Conservation (phyloP, 2,113 vertebrate species). For the Phasianus colchicus region DNA sequence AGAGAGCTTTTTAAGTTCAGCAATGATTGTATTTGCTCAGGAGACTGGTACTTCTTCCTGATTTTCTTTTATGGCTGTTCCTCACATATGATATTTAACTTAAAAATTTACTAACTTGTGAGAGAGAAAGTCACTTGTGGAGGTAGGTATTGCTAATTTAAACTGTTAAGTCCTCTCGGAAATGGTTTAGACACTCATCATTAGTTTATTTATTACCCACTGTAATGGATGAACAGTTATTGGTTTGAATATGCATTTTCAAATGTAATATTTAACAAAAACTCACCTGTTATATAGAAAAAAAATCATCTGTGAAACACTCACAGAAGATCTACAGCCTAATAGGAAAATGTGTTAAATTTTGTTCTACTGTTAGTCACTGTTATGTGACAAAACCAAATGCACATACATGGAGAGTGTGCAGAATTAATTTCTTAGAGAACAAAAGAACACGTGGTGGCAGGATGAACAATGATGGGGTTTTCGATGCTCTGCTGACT, state of each 20-base stretch:
- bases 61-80: not conserved
- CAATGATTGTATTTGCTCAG: not conserved
- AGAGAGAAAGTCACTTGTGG: not conserved
- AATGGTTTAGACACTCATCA: conserved; percentile 9
- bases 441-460: conserved; percentile 72
- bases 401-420: rapidly evolving
- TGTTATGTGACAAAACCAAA: conserved; percentile 25
- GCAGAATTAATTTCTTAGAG: conserved; percentile 32
- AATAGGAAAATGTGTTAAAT: not conserved
- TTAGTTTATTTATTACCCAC: conserved; percentile 3
- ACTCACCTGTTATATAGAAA: not conserved
- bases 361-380: conserved; percentile 30
- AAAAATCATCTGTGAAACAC: not conserved
- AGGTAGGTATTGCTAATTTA: not conserved
- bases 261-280: conserved; percentile 21
- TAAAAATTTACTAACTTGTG: not conserved
- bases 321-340: not conserved
- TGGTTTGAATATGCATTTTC: not conserved
- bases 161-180: not conserved
- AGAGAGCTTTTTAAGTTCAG: not conserved
- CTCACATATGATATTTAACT: not conserved
- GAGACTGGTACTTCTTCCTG: not conserved
- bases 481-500: not conserved
- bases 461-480: not conserved
- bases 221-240: not conserved